Base-by-base conservation (phyloP, 2,888 invertebrate genomes). In the Harmothoe impar region DNA sequence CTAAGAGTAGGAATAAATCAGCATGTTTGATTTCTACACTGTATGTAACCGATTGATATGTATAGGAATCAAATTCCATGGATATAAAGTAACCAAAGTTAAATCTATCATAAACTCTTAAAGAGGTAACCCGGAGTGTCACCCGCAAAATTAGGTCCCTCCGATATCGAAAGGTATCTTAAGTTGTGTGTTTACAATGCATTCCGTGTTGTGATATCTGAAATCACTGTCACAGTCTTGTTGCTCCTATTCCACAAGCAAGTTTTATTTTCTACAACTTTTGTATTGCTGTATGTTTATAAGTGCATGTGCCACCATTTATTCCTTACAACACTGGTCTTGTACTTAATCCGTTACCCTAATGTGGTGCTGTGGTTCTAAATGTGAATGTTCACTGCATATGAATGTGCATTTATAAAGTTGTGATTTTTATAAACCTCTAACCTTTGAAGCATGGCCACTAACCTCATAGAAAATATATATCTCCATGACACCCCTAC, bases 331-430 rank as follows among this genome's bases (percentile, higher is more conserved):
- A 43, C 43, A 43, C 43, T 43, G 43, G 43, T 43, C 43, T 43
- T 43, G 43, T 43, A 43, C 43, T 43, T 43, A 43, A 43, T 43
- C 43, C 10, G 43, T 43, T 10, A 43, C 43, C 43, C 43, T 43
- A 43, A 10, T 43, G 3, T 43, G 43, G 43, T 43, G 43, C 43
- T 43, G 43, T 43, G 5, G 10, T 10, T 43, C 43, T 43, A 43
- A 43, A 62, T 62, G 62, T 62, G 62, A 62, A 62, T 62, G 62
- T 62, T 62, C 62, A 62, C 62, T 62, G 62, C 23, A 62, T 62
- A 62, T 62, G 10, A n/a, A 62, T 62, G 25, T 62, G 25, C 25
- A 62, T 62, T n/a, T 62, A 62, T 62, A 62, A n/a, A 25, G 3
- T 1, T 62, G 25, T n/a, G 23, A 17, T 62, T n/a, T 54, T 23